Conservation (phyloP, 2,113 vertebrate species). For the Nanorana parkeri region DNA sequence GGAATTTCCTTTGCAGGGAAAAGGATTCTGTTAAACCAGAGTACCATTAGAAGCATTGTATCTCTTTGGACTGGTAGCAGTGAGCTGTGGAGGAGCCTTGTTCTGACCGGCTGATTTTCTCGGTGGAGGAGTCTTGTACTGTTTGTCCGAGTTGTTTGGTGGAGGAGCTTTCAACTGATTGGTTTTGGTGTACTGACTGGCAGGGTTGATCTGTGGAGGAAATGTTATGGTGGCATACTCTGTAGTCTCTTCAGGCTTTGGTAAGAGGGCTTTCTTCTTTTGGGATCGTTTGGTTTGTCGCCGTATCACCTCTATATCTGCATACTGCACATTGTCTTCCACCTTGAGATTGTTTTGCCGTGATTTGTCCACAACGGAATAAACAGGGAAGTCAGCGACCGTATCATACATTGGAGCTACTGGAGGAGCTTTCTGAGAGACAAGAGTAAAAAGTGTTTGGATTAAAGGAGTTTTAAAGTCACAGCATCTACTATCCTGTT, state of each 20-base stretch:
- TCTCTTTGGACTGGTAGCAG: too few relatives aligned
- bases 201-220: slow-evolving; percentile 53
- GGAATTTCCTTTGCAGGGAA: background rate
- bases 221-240: slow-evolving; percentile 85
- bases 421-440: background rate
- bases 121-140: too few relatives aligned
- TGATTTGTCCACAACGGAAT: slow-evolving; percentile 66
- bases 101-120: too few relatives aligned
- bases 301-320: slow-evolving; percentile 79
- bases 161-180: too few relatives aligned
- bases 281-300: slow-evolving; percentile 53
- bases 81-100: too few relatives aligned
- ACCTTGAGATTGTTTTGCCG: background rate
- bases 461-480: background rate
- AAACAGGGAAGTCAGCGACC: slow-evolving; percentile 65
- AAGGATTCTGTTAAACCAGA: slow-evolving; percentile 67
- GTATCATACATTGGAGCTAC: slow-evolving; percentile 63
- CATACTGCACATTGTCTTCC: slow-evolving; percentile 77
- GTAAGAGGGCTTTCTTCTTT: slow-evolving; percentile 59
- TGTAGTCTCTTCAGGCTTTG: slow-evolving; percentile 64
- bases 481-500: background rate
- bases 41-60: slow-evolving; percentile 73
- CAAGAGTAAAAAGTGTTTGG: background rate
- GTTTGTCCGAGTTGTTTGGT: too few relatives aligned
- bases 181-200: too few relatives aligned